These are phyloP conservation scores for Alligator mississippiensis DNA, from an alignment of 2,113 vertebrate genomes.

Conservation along the genomic window DNA sequence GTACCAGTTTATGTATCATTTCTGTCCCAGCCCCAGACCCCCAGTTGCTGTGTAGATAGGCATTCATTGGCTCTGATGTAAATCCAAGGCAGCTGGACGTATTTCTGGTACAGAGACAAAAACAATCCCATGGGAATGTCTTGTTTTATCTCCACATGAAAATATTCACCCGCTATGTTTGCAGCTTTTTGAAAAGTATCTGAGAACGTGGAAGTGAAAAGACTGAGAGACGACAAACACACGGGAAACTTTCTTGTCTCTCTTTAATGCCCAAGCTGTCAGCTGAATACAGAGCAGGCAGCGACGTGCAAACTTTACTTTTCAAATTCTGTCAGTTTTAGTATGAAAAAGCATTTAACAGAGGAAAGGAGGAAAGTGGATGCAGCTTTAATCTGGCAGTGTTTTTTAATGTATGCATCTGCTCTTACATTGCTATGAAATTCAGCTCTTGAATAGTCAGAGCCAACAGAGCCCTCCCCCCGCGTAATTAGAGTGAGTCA, in stretches of 20 bases:
- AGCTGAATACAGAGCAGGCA: neutral
- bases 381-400: neutral
- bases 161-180: neutral
- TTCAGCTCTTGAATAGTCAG: neutral
- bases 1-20: too few species aligned
- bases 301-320: neutral
- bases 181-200: neutral
- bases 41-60: too few species aligned
- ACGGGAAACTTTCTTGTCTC: neutral
- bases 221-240: neutral
- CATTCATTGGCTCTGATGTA: neutral
- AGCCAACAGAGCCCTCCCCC: conserved; percentile 29
- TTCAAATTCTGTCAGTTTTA: neutral
- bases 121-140: neutral
- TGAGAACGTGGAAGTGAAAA: too few species aligned
- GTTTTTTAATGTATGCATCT: neutral
- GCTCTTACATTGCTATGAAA: neutral
- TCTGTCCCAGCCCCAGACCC: too few species aligned
- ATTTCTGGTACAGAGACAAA: neutral
- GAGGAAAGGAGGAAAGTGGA: rapidly evolving
- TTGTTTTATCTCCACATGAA: neutral
- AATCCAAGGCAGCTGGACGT: neutral
- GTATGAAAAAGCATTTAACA: neutral
- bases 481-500: neutral
- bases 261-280: neutral